Percentiles rank a stretch among this genome's conserved stretches.
These are phyloP conservation scores for Periophthalmus magnuspinnatus DNA, from an alignment of 2,797 vertebrate genomes.

Conservation along the genomic window DNA sequence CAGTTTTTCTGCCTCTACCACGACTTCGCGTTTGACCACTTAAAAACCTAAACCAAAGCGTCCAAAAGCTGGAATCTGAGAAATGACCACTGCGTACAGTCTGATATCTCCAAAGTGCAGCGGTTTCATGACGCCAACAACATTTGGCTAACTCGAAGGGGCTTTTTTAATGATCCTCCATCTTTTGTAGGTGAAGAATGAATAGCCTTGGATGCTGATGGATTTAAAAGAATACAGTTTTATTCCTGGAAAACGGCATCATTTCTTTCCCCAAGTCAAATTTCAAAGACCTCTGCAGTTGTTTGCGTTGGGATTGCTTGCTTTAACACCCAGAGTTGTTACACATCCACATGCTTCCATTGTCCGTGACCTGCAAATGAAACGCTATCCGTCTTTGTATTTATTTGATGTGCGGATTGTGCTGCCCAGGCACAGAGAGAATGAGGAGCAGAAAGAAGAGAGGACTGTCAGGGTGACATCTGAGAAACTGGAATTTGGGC, in stretches of 20 bases:
- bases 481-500: constrained; percentile 68
- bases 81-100: constrained; percentile 35
- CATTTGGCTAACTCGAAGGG: constrained; percentile 40
- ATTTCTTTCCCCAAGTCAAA: constrained; percentile 53
- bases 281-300: constrained; percentile 54
- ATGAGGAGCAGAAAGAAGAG: constrained; percentile 52
- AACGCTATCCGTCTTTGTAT: constrained; percentile 65
- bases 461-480: constrained; percentile 61
- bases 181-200: constrained; percentile 58
- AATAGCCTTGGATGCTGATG: constrained; percentile 45
- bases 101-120: constrained; percentile 29
- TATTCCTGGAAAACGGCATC: constrained; percentile 51
- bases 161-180: constrained; percentile 37
- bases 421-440: constrained; percentile 52
- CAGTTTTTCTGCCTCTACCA: constrained; percentile 44
- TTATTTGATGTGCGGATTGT: constrained; percentile 79
- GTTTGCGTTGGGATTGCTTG: constrained; percentile 68
- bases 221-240: constrained; percentile 37
- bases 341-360: constrained; percentile 60
- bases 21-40: constrained; percentile 62
- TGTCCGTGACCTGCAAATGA: constrained; percentile 67
- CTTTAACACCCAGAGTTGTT: constrained; percentile 51
- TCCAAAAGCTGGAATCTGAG: constrained; percentile 41
- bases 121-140: constrained; percentile 51
- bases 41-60: constrained; percentile 43